Percentiles rank a stretch among this genome's conserved stretches.
Evolutionary conservation across 2,797 vertebrate genomes (phyloP).

Genomic region (Anisognathus igniventris): DNA sequence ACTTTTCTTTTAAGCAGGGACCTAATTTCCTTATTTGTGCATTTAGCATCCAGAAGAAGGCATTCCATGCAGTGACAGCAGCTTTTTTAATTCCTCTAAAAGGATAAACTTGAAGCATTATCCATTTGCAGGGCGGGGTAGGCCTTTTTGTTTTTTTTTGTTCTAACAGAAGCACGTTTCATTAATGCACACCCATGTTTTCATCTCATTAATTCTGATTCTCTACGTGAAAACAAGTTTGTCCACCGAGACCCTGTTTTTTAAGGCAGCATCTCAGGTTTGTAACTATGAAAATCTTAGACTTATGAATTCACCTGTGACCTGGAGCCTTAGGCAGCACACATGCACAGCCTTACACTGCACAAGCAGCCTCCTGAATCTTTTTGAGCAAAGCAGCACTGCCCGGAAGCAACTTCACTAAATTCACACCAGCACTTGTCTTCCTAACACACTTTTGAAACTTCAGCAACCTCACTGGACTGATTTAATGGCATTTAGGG

Average conservation of each 20-base stretch:
- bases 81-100: background rate
- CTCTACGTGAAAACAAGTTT: constrained; percentile 6
- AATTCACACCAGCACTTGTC: background rate
- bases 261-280: background rate
- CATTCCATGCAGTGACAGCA: background rate
- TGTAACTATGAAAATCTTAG: background rate
- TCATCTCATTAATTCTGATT: constrained; percentile 13
- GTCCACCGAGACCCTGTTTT: background rate
- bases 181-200: background rate
- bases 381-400: background rate
- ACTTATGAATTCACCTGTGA: background rate
- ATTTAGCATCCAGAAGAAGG: background rate
- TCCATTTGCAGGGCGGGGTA: background rate
- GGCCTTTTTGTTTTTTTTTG: rapidly evolving
- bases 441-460: background rate
- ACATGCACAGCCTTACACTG: background rate
- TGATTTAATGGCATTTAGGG: background rate
- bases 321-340: background rate
- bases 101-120: background rate
- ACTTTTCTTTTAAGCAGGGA: background rate
- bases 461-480: background rate
- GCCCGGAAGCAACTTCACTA: background rate
- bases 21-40: background rate
- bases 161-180: background rate
- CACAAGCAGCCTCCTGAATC: background rate